Evolutionary conservation across 2,113 vertebrate genomes (phyloP).

Genomic region (Calyptomena viridis): DNA sequence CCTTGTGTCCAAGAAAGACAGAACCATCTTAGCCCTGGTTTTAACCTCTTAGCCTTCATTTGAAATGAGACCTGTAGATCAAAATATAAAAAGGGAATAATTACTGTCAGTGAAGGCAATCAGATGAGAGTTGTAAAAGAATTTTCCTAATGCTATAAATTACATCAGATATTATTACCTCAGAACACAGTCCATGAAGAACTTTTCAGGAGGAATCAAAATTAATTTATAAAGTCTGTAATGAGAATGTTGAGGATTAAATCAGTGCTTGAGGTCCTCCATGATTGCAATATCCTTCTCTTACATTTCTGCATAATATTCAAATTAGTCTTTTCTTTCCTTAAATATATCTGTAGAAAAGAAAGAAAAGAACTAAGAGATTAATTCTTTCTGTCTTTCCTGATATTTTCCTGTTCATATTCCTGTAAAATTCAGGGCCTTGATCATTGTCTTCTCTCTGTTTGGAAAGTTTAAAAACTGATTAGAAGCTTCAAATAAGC

Average conservation of each 20-base stretch:
- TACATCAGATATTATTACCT: slow-evolving; percentile 57
- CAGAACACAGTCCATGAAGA: slow-evolving; percentile 34
- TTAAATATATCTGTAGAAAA: slow-evolving; percentile 34
- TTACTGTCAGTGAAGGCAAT: slow-evolving; percentile 51
- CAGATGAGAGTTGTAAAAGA: slow-evolving; percentile 46
- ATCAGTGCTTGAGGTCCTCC: slow-evolving; percentile 57
- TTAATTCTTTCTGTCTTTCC: slow-evolving; percentile 19
- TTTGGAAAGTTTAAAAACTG: background rate
- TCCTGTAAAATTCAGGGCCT: background rate
- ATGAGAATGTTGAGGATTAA: slow-evolving; percentile 70
- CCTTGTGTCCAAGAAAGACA: background rate
- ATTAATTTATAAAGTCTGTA: slow-evolving; percentile 67
- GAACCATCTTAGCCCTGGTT: background rate
- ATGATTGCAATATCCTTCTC: slow-evolving; percentile 33
- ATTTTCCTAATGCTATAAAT: slow-evolving; percentile 55
- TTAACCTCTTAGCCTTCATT: slow-evolving; percentile 7
- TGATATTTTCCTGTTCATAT: background rate
- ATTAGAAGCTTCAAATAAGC: background rate
- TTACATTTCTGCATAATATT: slow-evolving; percentile 30
- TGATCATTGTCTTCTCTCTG: background rate
- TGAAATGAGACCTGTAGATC: slow-evolving; percentile 38
- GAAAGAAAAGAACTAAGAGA: background rate
- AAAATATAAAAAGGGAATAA: slow-evolving; percentile 47
- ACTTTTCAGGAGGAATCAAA: slow-evolving; percentile 57
- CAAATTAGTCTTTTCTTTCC: slow-evolving; percentile 34